A percentile compares a stretch with the other conserved stretches of the same genome.
Conservation (phyloP, 1,140 invertebrate species). For the Platyscapa corneri region DNA sequence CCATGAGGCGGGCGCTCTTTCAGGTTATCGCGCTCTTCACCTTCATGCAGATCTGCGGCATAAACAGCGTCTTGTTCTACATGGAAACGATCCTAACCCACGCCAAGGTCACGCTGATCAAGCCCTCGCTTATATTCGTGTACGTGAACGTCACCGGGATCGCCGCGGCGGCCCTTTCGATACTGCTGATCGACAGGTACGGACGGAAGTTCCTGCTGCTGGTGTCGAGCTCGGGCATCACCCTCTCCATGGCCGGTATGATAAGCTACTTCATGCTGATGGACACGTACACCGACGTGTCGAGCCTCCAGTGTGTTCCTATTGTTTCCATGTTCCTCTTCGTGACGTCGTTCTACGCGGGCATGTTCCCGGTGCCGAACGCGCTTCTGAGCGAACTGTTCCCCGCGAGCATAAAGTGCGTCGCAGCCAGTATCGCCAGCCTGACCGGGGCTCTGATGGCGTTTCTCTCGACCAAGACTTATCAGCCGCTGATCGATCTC, state of each 20-base stretch:
- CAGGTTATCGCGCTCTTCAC: slow-evolving; percentile 80
- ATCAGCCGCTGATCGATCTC: slow-evolving; percentile 77
- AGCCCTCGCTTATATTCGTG: slow-evolving; percentile 76
- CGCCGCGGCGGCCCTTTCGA: slow-evolving; percentile 71
- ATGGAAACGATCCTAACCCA: slow-evolving; percentile 82
- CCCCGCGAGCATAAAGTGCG: slow-evolving; percentile 79
- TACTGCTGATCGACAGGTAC: slow-evolving; percentile 80
- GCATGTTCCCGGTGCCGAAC: slow-evolving; percentile 82
- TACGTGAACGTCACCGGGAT: slow-evolving; percentile 81
- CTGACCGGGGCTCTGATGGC: slow-evolving; percentile 82
- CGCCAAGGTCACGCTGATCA: slow-evolving; percentile 73
- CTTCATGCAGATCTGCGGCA: slow-evolving; percentile 84
- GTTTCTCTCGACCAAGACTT: slow-evolving; percentile 84
- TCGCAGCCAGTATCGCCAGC: slow-evolving; percentile 81
- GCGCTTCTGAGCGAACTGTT: slow-evolving; percentile 83
- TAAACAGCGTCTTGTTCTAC: slow-evolving; percentile 84
- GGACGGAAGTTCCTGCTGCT: slow-evolving; percentile 81
- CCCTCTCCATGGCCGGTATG: slow-evolving; percentile 74
- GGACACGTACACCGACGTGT: slow-evolving; percentile 69
- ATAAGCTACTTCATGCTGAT: slow-evolving; percentile 79
- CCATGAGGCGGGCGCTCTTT: slow-evolving; percentile 76
- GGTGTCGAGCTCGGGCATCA: slow-evolving; percentile 75
- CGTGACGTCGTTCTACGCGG: slow-evolving; percentile 67
- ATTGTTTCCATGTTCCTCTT: slow-evolving; percentile 54
- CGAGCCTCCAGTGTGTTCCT: slow-evolving; percentile 59